These are phyloP conservation scores for Agrochola litura DNA, from an alignment of 2,888 invertebrate species.

Conservation along the genomic window DNA sequence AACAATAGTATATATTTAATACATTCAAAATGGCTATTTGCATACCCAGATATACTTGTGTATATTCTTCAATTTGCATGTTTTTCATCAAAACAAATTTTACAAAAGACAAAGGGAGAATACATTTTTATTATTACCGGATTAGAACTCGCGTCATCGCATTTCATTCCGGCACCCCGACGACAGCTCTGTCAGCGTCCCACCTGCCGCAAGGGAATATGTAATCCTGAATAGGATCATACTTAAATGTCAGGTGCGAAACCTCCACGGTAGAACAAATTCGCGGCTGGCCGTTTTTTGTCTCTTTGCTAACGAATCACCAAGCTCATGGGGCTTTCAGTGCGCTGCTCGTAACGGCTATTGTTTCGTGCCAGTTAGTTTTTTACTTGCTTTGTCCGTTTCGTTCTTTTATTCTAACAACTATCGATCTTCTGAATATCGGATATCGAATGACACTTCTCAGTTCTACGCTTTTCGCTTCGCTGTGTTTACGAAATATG, in stretches of 20 bases:
- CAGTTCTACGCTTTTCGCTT: conserved; percentile 45
- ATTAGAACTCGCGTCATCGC: conserved; percentile 61
- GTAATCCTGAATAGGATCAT: conserved; percentile 60
- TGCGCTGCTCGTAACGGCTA: conserved; percentile 76
- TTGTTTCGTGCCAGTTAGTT: conserved; percentile 76
- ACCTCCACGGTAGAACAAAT: conserved; percentile 53
- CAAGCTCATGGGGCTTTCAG: conserved; percentile 80
- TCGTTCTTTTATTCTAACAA: conserved; percentile 74
- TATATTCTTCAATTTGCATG: conserved; percentile 48
- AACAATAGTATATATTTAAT: background rate
- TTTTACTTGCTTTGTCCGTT: conserved; percentile 70
- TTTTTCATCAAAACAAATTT: conserved; percentile 56
- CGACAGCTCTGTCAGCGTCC: conserved; percentile 58
- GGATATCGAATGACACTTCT: conserved; percentile 63
- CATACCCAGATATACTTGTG: conserved; percentile 14
- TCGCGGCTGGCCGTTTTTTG: conserved; percentile 67
- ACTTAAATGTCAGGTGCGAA: conserved; percentile 61
- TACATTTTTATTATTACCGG: conserved; percentile 53
- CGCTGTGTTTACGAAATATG: conserved; percentile 46
- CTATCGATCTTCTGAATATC: conserved; percentile 72
- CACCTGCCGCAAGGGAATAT: conserved; percentile 57
- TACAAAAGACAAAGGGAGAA: conserved; percentile 52
- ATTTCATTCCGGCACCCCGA: conserved; percentile 51
- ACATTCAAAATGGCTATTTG: background rate
- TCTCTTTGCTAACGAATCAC: conserved; percentile 80